Base-by-base conservation (phyloP, 2,113 vertebrate species). In the Bubo bubo region DNA sequence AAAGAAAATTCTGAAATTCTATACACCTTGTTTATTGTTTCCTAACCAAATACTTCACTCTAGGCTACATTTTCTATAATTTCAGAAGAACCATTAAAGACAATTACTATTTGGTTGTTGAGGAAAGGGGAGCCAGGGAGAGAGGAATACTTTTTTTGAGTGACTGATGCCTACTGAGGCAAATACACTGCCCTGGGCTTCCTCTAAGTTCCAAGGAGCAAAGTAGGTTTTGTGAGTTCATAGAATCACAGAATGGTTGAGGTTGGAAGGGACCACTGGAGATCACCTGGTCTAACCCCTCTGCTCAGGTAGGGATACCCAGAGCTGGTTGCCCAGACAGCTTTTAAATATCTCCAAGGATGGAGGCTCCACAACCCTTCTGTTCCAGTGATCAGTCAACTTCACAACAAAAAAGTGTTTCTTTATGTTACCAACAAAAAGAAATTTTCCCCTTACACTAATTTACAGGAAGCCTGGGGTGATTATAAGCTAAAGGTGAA, bases 91-190 rank as follows among this genome's bases (percentile, higher is more conserved):
- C 4, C 1, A 39, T 67, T 67, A 62, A 71, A 39, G 12, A 62
- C 4, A 52, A 1, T 74, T 60, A 45, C 2, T 4, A 9, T 75
- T 35, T 71, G 5, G 32, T 4, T 5, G 2, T 1, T 74, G 12
- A 19, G 22, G 8, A 59, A 59, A 41, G 8, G 14, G 30, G 9
- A 70, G 4, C 4, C 37, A 63, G 7, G 17, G 24, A 32, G 7
- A 84, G 21, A 62, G 17, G 4, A 49, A 70, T 28, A 41, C 2
- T 79, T 74, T 30, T 32, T 7, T 27, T 79, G 35, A 50, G 28
- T 56, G 21, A 39, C 37, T 39, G 53, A 70, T 79, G 34, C 3
- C 22, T 68, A 63, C 15, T 56, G 34, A 26, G 35, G 8, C 20
- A 63, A 88, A 41, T 10, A 45, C 5, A 5, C 50, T 12, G 14